Base-by-base conservation (phyloP, 2,797 vertebrate genomes). In the Phalloptychus januarius region DNA sequence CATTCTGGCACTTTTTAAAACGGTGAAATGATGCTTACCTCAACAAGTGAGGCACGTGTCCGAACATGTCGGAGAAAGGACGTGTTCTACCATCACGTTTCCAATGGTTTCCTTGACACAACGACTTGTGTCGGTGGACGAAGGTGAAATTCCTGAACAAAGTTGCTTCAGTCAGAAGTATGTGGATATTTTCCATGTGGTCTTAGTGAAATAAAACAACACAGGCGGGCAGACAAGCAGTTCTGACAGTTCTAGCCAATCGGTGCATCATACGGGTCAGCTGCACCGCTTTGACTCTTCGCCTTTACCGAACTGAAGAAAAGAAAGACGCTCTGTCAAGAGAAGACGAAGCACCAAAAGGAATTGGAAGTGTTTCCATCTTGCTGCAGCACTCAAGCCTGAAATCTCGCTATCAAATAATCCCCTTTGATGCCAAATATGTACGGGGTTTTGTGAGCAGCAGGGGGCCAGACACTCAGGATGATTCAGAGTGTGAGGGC, bases 401-500 rank as follows among this genome's bases (percentile, higher is more conserved):
- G 15, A 18, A 71, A 58, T 76, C 48, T 82, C 58, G n/a, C 1
- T 4, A 79, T 78, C 74, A 69, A 69, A 77, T 70, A 56, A 65
- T 42, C 28, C 28, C 46, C 25, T 79, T 16, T 48, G 48, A 74
- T 81, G 81, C 28, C 28, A 46, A 72, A 1, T 36, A 76, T 71
- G 72, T 77, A 67, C 7, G 11, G 2, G 38, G 33, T 79, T 71
- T 71, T 67, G n/a, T 76, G 69, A 58, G 52, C 75, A 80, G 77
- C 65, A n/a, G 56, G 38, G 45, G 61, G 61, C 6, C 73, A 75
- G 63, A 61, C 63, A 23, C 50, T 61, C 38, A 69, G 42, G 61
- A 42, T 75, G 77, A 80, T 74, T 80, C 54, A 11, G 18, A 1
- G 13, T 56, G 78, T 23, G 11, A 79, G 83, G 76, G 73, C 31